These are phyloP conservation scores for mouse (Mus musculus) DNA, from an alignment of 2,113 vertebrate genomes.

Conservation along the genomic window DNA sequence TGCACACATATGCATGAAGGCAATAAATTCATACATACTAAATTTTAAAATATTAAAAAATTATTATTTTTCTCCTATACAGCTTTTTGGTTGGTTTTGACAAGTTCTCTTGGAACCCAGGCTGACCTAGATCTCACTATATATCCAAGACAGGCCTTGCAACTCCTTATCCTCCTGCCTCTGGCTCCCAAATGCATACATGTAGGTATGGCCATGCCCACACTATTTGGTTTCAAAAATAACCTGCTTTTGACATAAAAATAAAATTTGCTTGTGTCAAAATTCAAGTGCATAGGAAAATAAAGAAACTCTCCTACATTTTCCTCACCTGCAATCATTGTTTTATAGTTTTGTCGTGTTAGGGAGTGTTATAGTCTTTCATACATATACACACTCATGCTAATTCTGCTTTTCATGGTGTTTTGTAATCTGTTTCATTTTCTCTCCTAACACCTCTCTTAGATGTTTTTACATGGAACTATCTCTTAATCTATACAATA, in stretches of 20 bases:
- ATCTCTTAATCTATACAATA: conserved; percentile 11
- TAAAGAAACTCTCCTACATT: conserved; percentile 22
- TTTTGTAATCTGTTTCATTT: conserved; percentile 3
- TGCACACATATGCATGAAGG: no score
- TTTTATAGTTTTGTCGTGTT: not conserved
- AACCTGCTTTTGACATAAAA: not conserved
- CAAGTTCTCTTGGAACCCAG: not conserved
- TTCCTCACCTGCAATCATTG: not conserved
- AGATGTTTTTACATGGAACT: not conserved
- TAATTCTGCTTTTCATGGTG: not conserved
- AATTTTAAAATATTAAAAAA: not conserved
- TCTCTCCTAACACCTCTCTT: not conserved
- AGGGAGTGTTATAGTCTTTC: not conserved
- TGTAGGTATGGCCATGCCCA: not conserved
- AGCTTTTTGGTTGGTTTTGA: not conserved
- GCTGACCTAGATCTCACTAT: not conserved
- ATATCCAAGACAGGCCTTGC: no score
- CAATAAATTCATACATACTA: not conserved
- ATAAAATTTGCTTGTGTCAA: not conserved
- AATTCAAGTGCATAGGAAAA: not conserved
- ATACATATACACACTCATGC: not conserved
- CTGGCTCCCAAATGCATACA: not conserved
- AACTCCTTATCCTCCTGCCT: not conserved
- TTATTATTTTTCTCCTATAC: not conserved
- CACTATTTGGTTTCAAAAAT: not conserved